Evolutionary conservation across 2,797 vertebrate species (phyloP), one percentile per base, ranked within the genome.

Genomic region (Loriculus beryllinus): DNA sequence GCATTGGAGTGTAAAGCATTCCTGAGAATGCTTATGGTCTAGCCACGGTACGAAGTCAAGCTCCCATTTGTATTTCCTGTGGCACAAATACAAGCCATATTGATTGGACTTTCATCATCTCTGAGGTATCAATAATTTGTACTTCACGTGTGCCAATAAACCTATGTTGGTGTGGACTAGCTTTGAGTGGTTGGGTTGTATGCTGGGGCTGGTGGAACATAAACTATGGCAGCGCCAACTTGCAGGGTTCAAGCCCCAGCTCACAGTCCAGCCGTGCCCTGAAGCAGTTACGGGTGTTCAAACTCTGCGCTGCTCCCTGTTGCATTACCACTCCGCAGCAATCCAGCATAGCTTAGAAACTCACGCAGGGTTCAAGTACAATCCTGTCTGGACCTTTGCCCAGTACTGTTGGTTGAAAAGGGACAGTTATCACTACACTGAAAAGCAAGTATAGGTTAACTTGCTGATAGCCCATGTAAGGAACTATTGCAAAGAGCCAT

Each of bases 111-210:
- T 37, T 42, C 40, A 18, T 14, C 28, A 12, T 74, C 28, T 70
- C 39, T 37, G 45, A 9, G 3, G 2, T 18, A 42, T n/a, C 19
- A 7, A 6, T 25, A 40, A 42, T 21, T 47, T 25, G 5, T 29
- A 37, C 2, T 8, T 21, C 19, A 51, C 9, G 8, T n/a, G 14
- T 40, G n/a, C 26, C 5, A 67, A 37, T 29, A 72, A 62, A 63
- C 2, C 10, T 11, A 12, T 1, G 1, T 29, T 6, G 10, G 12
- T 0, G 2, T 13, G 12, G n/a, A 16, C 16, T 26, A 29, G 8
- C 18, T 10, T 42, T 1, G 9, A 35, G 10, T 12, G 8, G 21
- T 1, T 84, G 47, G 43, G 51, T 17, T 45, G 8, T 3, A 6
- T 33, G 21, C 28, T 71, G n/a, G 15, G 15, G 9, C 18, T 62